phyloP scores from a whole-genome alignment of 1,140 invertebrate species.

The Zaprionus vittiger region DNA sequence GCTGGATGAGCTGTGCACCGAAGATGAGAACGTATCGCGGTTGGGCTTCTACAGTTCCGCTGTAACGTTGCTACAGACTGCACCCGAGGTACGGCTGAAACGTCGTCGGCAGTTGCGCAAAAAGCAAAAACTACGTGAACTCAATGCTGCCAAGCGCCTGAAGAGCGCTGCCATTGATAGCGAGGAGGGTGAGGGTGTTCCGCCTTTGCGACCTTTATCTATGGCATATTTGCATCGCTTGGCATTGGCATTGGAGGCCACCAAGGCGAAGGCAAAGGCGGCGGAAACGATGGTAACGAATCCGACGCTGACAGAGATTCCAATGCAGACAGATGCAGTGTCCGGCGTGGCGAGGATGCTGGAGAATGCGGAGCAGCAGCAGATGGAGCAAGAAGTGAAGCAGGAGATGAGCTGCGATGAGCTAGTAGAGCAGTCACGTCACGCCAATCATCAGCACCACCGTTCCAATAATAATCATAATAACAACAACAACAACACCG shows the following conservation, averaged over 20 bases:
- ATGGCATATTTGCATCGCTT: conserved; percentile 57
- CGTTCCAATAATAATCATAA: conserved; percentile 74
- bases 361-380: conserved; percentile 28
- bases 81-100: conserved; percentile 52
- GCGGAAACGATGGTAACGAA: conserved; percentile 14
- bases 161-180: conserved; percentile 47
- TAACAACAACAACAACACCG: conserved; percentile 72
- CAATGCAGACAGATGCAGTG: neutral
- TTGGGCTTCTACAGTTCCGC: conserved; percentile 63
- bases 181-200: conserved; percentile 14
- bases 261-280: neutral
- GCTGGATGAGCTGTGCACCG: conserved; percentile 47
- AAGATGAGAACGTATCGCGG: conserved; percentile 70
- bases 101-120: conserved; percentile 62
- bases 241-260: conserved; percentile 38
- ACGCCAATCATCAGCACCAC: conserved; percentile 73
- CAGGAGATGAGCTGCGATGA: conserved; percentile 36
- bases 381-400: conserved; percentile 32
- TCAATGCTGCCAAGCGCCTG: conserved; percentile 65
- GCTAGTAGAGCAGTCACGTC: conserved; percentile 36
- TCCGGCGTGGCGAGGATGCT: conserved; percentile 21
- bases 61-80: conserved; percentile 56
- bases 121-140: conserved; percentile 62
- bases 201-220: conserved; percentile 47
- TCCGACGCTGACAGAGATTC: conserved; percentile 17